These are phyloP conservation scores for Anoplopoma fimbria DNA, from an alignment of 2,113 vertebrate species.

Conservation along the genomic window DNA sequence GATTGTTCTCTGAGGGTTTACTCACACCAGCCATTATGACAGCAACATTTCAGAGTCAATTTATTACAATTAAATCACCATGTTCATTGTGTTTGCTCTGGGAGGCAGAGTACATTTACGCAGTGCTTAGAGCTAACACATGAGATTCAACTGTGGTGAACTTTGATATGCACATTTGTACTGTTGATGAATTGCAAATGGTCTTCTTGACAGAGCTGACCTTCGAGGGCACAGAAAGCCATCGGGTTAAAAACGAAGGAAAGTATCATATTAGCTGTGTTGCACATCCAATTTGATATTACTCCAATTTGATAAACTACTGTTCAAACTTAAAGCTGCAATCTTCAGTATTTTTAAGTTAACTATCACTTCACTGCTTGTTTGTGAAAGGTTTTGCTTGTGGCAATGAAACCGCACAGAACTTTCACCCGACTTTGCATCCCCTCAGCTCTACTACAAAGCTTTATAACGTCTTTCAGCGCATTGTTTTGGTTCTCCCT, in stretches of 20 bases:
- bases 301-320: no score
- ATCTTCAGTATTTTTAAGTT: neutral
- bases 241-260: neutral
- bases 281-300: neutral
- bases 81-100: neutral
- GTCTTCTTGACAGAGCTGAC: neutral
- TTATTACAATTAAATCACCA: neutral
- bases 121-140: neutral
- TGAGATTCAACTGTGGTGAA: neutral
- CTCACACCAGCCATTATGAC: neutral
- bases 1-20: neutral
- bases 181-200: neutral
- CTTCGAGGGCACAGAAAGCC: neutral
- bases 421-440: neutral
- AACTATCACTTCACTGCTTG: neutral
- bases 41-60: constrained; percentile 2
- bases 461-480: neutral
- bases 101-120: neutral
- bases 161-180: neutral
- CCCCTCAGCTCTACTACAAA: neutral
- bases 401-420: neutral
- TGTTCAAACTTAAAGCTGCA: neutral
- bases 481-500: neutral
- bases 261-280: neutral
- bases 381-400: neutral